Evolutionary conservation across 2,113 vertebrate species (phyloP).

Genomic region (Mormoops blainvillei): DNA sequence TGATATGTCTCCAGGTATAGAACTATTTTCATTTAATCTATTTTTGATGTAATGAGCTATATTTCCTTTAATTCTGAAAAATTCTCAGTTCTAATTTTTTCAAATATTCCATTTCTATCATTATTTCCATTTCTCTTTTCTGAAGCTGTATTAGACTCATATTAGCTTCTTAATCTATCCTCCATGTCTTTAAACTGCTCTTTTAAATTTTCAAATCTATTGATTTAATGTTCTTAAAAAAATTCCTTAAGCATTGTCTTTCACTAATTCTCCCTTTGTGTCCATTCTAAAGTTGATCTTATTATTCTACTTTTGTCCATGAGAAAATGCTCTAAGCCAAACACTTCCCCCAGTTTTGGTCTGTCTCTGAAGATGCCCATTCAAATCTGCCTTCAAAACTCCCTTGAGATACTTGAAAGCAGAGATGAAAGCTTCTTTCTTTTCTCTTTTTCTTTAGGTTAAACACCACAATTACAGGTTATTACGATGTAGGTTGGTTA

Average conservation of each 20-base stretch:
- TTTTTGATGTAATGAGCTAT: slow-evolving; percentile 1
- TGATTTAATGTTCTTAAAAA: neutral
- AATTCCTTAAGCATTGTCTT: neutral
- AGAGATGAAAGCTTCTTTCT: neutral
- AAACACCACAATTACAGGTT: neutral
- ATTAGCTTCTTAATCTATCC: neutral
- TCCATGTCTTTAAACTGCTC: neutral
- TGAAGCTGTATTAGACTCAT: neutral
- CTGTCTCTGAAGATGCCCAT: neutral
- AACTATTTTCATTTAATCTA: neutral
- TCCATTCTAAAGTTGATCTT: neutral
- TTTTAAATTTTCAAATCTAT: neutral
- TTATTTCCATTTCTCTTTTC: neutral
- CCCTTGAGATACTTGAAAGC: slow-evolving; percentile 5
- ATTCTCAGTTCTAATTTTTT: neutral
- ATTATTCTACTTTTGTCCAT: neutral
- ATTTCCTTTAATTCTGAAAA: slow-evolving; percentile 8
- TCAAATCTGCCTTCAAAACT: slow-evolving; percentile 14
- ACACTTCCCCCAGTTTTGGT: neutral
- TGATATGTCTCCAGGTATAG: neutral
- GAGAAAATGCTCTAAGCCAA: neutral
- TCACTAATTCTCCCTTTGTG: neutral
- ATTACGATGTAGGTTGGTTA: neutral
- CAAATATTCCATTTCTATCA: neutral
- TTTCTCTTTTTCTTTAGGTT: slow-evolving; percentile 6